A percentile compares a stretch with the other conserved stretches of the same genome.
Conservation (phyloP, 2,888 invertebrate species). For the Cybosia mesomella region DNA sequence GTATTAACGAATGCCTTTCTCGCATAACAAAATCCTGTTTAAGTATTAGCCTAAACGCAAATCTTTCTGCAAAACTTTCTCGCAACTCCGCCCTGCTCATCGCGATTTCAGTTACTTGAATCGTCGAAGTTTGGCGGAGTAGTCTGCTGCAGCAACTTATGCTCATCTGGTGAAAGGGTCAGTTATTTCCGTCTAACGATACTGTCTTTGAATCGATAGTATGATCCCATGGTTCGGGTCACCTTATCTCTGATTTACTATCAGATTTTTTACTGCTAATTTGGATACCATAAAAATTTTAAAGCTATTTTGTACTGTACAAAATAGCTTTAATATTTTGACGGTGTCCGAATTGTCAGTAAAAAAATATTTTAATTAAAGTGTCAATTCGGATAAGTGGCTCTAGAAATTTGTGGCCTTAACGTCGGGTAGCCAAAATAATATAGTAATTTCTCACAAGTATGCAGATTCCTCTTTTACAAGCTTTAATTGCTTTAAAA, state of each 20-base stretch:
- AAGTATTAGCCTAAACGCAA: background rate
- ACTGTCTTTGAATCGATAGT: background rate
- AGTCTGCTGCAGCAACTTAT: background rate
- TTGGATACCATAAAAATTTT: no score
- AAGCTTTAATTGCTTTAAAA: no score
- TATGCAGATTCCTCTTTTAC: no score
- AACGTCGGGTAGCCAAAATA: no score
- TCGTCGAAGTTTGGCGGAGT: background rate
- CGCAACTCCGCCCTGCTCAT: background rate
- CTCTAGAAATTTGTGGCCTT: no score
- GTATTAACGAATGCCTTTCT: background rate
- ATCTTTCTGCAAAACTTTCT: background rate
- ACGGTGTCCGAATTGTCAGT: no score
- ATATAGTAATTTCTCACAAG: no score
- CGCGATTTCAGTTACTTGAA: conserved; percentile 1
- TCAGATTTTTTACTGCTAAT: no score
- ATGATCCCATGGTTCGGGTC: background rate
- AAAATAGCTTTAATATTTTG: no score
- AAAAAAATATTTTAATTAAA: no score
- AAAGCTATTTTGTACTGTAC: no score
- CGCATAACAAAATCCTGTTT: conserved; percentile 1
- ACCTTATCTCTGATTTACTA: background rate
- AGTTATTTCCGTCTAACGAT: background rate
- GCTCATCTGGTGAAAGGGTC: background rate
- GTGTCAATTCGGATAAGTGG: no score